Evolutionary conservation across 2,113 vertebrate species (phyloP).

Genomic region (Silurus asotus): DNA sequence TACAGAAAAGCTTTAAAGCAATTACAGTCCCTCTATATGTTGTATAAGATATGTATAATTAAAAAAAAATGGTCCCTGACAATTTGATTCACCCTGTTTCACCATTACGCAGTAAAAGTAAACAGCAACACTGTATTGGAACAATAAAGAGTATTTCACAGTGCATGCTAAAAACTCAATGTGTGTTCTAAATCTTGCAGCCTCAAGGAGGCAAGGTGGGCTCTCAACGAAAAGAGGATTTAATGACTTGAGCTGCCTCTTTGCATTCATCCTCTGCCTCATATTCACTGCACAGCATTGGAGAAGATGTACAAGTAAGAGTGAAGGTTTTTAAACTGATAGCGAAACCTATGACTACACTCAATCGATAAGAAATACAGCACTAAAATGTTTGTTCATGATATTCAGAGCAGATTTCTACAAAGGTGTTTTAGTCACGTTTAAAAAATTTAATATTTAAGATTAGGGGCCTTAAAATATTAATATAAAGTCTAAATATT

Average conservation of each 20-base stretch:
- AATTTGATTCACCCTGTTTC: neutral
- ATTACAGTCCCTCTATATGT: neutral
- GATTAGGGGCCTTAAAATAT: too few species aligned
- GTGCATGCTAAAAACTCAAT: neutral
- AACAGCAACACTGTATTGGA: neutral
- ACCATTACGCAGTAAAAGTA: neutral
- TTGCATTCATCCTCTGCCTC: neutral
- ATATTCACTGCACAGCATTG: neutral
- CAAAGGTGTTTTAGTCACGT: too few species aligned
- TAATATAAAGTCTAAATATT: too few species aligned
- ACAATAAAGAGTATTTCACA: neutral
- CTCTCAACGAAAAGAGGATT: neutral
- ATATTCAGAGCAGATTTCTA: neutral
- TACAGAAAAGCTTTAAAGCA: slow-evolving; percentile 11
- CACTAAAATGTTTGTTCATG: neutral
- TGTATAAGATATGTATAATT: neutral
- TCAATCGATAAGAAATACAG: neutral
- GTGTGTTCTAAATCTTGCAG: neutral
- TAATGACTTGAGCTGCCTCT: slow-evolving; percentile 1
- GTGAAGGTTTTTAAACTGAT: neutral
- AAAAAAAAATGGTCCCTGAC: slow-evolving; percentile 4
- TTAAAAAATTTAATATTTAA: too few species aligned
- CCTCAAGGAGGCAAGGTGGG: neutral
- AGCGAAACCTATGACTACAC: neutral
- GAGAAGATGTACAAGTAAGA: neutral